Evolutionary conservation across 2,888 invertebrate species (phyloP).

Genomic region (Reticulitermes lucifugus): DNA sequence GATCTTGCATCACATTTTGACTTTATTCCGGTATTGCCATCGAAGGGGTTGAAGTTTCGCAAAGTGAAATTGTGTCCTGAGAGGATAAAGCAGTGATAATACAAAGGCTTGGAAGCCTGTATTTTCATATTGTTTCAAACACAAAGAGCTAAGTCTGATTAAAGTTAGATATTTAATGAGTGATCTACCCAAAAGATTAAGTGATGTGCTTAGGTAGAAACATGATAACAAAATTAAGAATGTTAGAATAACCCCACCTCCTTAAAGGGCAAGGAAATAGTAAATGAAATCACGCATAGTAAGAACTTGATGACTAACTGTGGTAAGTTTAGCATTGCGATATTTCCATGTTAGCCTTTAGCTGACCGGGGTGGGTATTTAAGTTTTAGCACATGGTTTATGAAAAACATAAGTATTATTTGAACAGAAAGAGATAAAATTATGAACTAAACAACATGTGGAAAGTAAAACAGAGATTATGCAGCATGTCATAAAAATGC

Average conservation of each 20-base stretch:
- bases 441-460: no score
- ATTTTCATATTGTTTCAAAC: neutral
- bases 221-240: neutral
- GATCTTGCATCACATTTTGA: neutral
- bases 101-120: neutral
- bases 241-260: conserved; percentile 1
- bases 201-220: neutral
- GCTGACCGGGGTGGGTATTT: no score
- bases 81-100: neutral
- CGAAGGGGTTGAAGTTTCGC: conserved; percentile 15
- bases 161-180: neutral
- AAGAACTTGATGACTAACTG: neutral
- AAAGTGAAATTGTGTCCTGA: neutral
- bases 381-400: no score
- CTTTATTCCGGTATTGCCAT: neutral
- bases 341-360: neutral
- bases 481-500: no score
- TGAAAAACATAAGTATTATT: no score
- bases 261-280: conserved; percentile 12
- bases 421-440: no score
- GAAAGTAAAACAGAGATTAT: no score
- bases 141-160: conserved; percentile 23
- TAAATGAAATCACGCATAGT: neutral
- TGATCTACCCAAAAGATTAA: neutral
- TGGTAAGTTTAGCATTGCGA: neutral